Base-by-base conservation (phyloP, 35 echinoderm and acorn worm species). In the Patiria miniata region DNA sequence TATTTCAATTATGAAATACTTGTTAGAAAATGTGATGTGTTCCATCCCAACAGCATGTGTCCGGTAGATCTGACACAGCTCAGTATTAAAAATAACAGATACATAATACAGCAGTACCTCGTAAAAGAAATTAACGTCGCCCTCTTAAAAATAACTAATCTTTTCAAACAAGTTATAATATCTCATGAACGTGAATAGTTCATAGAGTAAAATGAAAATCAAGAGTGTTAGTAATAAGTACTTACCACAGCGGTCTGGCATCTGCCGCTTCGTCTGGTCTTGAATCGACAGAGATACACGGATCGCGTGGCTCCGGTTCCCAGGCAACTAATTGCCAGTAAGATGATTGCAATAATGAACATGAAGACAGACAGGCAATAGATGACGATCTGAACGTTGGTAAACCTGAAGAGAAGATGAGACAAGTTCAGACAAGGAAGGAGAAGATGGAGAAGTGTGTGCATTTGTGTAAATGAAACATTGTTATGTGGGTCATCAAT, bases 241-340 rank as follows among this genome's bases (percentile, higher is more conserved):
- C 50, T 61, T 87, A 97, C 95, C 87, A 93, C 79, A n/a, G 60
- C 83, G 2, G 91, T 93, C 39, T 97, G 95, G 40, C 95, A 97
- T 68, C 95, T 69, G 18, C 95, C 95, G 32, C 78, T 87, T 58
- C 78, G 65, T 56, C 91, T 89, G 12, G 95, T 93, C 65, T 78
- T 85, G 78, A 97, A 97, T 56, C 95, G 77, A 30, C 95, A 97
- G 18, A 93, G 77, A 61, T 90, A 97, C 51, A 90, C 91, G 21
- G 92, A 92, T 28, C 95, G 68, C n/a, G 91, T 93, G 16, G 95
- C 83, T 0, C 95, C 95, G 12, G 95, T 97, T 26, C 87, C 91
- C 29, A 97, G 85, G 39, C 79, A 97, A 21, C 91, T 79, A 29
- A 89, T 86, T 33, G 91, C 91, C 14, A 97, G 81, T 79, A 97